Evolutionary conservation across 2,113 vertebrate genomes (phyloP), one percentile per base, ranked within the genome.

Genomic region (Pungitius pungitius): DNA sequence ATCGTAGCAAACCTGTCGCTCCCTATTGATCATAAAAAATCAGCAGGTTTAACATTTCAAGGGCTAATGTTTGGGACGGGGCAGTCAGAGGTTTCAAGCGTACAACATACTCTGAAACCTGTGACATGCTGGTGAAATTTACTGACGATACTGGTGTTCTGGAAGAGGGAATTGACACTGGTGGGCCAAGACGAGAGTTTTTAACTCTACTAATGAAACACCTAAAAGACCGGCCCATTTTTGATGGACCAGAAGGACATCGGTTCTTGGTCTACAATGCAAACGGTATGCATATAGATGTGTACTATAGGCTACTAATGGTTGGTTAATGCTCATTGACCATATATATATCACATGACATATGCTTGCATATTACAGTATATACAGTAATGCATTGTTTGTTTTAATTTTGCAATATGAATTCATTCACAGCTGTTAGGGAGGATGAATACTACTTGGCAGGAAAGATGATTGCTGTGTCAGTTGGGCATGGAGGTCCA

Each of bases 91-190:
- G 73, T 68, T 83, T 81, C 64, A 82, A 64, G 45, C 30, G 22
- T 74, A 33, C 33, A 66, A 55, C 60, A 49, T 83, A 57, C 43
- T 85, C 76, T 40, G 73, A 80, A 83, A 66, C 18, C 57, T 76
- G 27, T 78, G 78, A 84, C 70, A 77, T 85, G 71, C 71, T 81
- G 33, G 81, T 85, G 1, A 73, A 7, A 70, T 85, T 85, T 63
- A 85, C 71, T 42, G 81, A 86, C 82, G 81, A 86, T 84, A 7
- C 77, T 72, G 73, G 80, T 10, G 57, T 69, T 66, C 42, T 67
- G 6, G 69, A 78, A n/a, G 82, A 82, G 15, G 82, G 67, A 52
- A 63, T 75, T 67, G 75, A 84, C 57, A 45, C 26, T n/a, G n/a
- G n/a, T n/a, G n/a, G n/a, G n/a, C n/a, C n/a, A n/a, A n/a, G n/a